Base-by-base conservation (phyloP, 1,140 invertebrate genomes). In the Papilio machaon region DNA sequence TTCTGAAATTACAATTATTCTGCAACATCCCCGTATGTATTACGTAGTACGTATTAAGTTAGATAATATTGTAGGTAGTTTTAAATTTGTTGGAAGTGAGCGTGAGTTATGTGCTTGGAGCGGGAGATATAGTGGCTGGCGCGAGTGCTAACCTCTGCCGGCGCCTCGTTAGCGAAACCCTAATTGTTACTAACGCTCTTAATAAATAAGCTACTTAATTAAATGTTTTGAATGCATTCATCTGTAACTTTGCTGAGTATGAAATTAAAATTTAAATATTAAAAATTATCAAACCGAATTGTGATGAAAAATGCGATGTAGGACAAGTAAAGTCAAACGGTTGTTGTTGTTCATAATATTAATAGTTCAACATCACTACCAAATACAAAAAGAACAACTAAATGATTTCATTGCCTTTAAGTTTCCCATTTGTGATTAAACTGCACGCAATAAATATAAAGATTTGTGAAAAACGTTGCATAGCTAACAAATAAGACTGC, bases 361-460 rank as follows among this genome's bases (percentile, higher is more conserved):
- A 43, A 43, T 2, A 43, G 38, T 43, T 43, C 38, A 7, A 43
- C 52, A 17, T 4, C 64, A 15, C 30, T 38, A 11, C 4, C 35
- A 13, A 13, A 15, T 15, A 60, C 10, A 60, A 8, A 8, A 23
- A 60, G 17, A 60, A 6, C 7, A 60, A 23, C 23, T 10, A 60
- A 35, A 35, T 30, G 23, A 3, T 35, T 38, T 35, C 30, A 70
- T 70, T 70, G 64, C 35, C 64, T 35, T 38, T 7, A 70, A 70
- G 64, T 38, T 15, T 38, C n/a, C 35, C 11, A 15, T 35, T 70
- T 70, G 23, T 17, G 46, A 74, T 23, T 15, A 49, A 52, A 76
- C 11, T 19, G 74, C 74, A 49, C 10, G 46, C 74, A 76, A 76
- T 76, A 76, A 76, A 76, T 30, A 49, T 47, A 76, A 49, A 76